Conservation (phyloP, 2,888 invertebrate genomes). For the Cryptosula pallasiana region DNA sequence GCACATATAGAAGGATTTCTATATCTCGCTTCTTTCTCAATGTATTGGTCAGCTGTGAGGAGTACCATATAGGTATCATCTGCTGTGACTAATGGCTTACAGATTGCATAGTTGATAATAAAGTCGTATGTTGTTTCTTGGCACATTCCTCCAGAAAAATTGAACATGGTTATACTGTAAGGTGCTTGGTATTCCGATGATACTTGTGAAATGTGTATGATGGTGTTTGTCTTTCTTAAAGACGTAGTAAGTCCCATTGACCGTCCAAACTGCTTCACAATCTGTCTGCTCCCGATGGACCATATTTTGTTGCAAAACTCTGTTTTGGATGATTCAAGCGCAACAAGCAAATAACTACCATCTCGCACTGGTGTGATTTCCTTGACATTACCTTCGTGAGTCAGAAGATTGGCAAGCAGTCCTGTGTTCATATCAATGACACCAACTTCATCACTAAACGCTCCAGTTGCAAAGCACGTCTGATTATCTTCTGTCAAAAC, state of each 20-base stretch:
- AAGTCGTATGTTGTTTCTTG: constrained; percentile 34
- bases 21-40: constrained; percentile 33
- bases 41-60: constrained; percentile 41
- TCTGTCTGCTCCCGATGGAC: constrained; percentile 40
- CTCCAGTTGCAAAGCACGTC: constrained; percentile 40
- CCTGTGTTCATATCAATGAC: constrained; percentile 48
- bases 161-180: constrained; percentile 37
- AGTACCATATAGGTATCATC: constrained; percentile 44
- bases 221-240: constrained; percentile 31
- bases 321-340: constrained; percentile 34
- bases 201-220: constrained; percentile 39
- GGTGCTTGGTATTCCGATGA: constrained; percentile 35
- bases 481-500: constrained; percentile 36
- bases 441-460: constrained; percentile 46
- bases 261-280: constrained; percentile 46
- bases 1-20: constrained; percentile 42
- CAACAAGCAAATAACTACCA: constrained; percentile 43
- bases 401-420: constrained; percentile 45
- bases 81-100: constrained; percentile 41
- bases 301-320: constrained; percentile 44
- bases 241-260: constrained; percentile 38
- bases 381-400: constrained; percentile 41
- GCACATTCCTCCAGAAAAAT: constrained; percentile 31
- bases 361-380: constrained; percentile 41
- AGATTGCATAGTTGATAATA: constrained; percentile 35